Base-by-base conservation (phyloP, 2,888 invertebrate species). In the Aphelenchoides bicaudatus region DNA sequence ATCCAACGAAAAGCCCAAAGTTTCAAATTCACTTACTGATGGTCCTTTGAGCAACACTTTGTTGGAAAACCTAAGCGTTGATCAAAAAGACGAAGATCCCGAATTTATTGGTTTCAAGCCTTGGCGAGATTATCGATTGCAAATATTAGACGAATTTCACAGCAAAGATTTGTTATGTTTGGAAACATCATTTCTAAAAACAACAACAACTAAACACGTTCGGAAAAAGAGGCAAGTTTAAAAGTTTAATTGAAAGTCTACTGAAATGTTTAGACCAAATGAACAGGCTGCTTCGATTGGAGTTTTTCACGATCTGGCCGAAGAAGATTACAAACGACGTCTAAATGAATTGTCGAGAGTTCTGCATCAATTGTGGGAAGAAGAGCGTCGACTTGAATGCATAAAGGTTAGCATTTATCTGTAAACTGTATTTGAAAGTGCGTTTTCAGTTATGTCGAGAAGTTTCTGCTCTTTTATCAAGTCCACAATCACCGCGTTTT, bases 271-370 rank as follows among this genome's bases (percentile, higher is more conserved):
- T 94, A 82, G 93, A 94, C n/a, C n/a, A n/a, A 79, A 91, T 92
- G 81, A 87, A 88, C 5, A 80, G 28, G 86, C 48, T 52, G 13
- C 10, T 3, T 19, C 53, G 28, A 2, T 3, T 2, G 28, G 8
- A 90, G 58, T 86, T 88, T 71, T 90, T 89, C 82, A 88, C 13
- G 89, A 92, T 74, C 83, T 96, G 62, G 88, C 89, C 2, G 94
- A 94, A 80, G 88, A 90, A 79, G 92, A 93, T 79, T 96, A 91
- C 83, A 86, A 89, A 5, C 84, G 86, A 43, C 86, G 89, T 71
- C 89, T 96, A 63, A 89, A 90, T 73, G 88, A 91, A 80, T 84
- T 94, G n/a, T 90, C 89, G 82, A 87, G 87, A 77, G 91, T 92
- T 80, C 84, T 98, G 28, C 87, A 88, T 39, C 86, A 85, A 80